Base-by-base conservation (phyloP, 37 sponge, comb jelly and placozoan genomes). In the Lycopodina hypogea region DNA sequence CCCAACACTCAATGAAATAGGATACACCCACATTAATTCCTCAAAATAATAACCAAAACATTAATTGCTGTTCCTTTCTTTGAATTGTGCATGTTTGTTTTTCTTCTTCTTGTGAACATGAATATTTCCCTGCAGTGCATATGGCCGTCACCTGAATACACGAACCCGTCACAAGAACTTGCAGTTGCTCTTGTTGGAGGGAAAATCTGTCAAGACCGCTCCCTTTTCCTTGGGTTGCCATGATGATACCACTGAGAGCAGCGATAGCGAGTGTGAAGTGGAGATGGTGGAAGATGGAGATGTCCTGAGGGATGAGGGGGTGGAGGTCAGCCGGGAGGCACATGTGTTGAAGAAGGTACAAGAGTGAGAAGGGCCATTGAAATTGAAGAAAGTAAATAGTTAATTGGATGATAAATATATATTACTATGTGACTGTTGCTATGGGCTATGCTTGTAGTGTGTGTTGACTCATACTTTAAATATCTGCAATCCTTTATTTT, bases 281-380 rank as follows among this genome's bases (percentile, higher is more conserved):
- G 82, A 82, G 36, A 37, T 76, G 71, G 56, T 83, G 14, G 84
- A 83, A 70, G 76, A 76, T 41, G 28, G 15, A n/a, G 77, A 30
- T 22, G 77, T 68, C 33, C 84, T 83, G 18, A 76, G 76, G 71
- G 84, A 83, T 19, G 84, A 83, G 29, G 84, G 84, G 6, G 84
- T 76, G 32, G 81, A 70, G 51, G 3, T 71, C 24, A 37, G 42
- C 32, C 38, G 48, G 38, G 61, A 59, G 4, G 70, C 55, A 28
- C 37, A 42, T 9, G 33, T n/a, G n/a, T 40, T 51, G 55, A 78
- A 35, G 53, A 26, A 59, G 38, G 77, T 76, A 42, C 30, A 65
- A n/a, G 61, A n/a, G 8, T 65, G 6, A 28, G n/a, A 59, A 59
- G 6, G 60, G 60, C 12, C 6, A n/a, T 28, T 12, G 28, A 59